These are phyloP conservation scores for Cheumatopsyche charites DNA, from an alignment of 1,140 invertebrate species.

Conservation along the genomic window DNA sequence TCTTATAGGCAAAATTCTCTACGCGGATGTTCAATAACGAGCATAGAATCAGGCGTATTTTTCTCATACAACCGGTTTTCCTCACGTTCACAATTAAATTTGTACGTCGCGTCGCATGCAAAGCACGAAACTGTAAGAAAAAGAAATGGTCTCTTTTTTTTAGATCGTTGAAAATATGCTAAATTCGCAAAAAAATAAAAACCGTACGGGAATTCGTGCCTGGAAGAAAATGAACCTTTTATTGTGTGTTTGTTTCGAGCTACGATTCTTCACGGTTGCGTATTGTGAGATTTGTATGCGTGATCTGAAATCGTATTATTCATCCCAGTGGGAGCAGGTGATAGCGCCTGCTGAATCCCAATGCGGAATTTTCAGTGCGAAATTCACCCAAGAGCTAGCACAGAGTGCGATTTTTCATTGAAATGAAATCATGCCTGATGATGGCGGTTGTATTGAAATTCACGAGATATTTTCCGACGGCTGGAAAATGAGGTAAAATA, in stretches of 20 bases:
- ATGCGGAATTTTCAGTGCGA: neutral
- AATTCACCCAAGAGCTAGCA: neutral
- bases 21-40: neutral
- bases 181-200: neutral
- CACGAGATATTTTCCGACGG: slow-evolving; percentile 6
- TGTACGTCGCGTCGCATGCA: too few relatives aligned
- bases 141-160: too few relatives aligned
- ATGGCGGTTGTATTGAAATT: slow-evolving; percentile 10
- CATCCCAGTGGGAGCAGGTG: neutral
- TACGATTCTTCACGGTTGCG: slow-evolving; percentile 8
- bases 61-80: too few relatives aligned
- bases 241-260: slow-evolving; percentile 25
- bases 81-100: too few relatives aligned
- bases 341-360: slow-evolving; percentile 15
- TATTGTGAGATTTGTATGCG: slow-evolving; percentile 21
- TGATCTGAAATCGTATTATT: slow-evolving; percentile 22
- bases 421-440: slow-evolving; percentile 13
- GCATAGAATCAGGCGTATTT: too few relatives aligned
- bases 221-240: slow-evolving; percentile 18
- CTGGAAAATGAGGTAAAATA: slow-evolving; percentile 19
- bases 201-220: neutral
- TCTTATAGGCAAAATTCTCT: neutral
- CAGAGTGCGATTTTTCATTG: slow-evolving; percentile 12
- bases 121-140: too few relatives aligned
- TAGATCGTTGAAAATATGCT: neutral